Conservation (phyloP, 2,113 vertebrate genomes). For the Cyanistes caeruleus region DNA sequence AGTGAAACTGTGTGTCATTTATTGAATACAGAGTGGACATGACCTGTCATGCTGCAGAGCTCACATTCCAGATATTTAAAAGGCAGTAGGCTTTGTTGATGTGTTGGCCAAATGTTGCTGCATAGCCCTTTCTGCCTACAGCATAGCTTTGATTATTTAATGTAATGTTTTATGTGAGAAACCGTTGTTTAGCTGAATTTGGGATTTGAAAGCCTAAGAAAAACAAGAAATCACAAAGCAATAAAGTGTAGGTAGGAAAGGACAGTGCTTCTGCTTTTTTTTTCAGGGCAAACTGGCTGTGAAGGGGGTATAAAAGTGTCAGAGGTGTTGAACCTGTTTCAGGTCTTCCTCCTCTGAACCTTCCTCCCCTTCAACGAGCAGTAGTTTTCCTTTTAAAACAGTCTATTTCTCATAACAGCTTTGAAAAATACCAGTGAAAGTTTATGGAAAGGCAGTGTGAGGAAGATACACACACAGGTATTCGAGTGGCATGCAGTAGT, state of each 20-base stretch:
- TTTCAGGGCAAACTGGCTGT: neutral
- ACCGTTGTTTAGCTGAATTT: neutral
- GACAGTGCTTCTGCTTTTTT: neutral
- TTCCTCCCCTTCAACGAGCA: neutral
- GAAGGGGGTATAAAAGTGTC: neutral
- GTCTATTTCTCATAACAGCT: neutral
- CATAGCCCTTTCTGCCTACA: neutral
- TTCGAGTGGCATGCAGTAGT: neutral
- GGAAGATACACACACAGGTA: neutral
- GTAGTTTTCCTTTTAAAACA: neutral
- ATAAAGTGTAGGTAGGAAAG: neutral
- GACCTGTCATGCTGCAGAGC: neutral
- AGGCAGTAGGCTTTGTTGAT: neutral
- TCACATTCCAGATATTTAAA: neutral
- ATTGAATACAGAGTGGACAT: neutral
- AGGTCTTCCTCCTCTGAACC: neutral
- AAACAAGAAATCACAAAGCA: neutral
- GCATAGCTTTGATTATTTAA: neutral
- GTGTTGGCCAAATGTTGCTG: neutral
- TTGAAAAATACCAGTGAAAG: neutral
- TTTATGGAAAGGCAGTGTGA: neutral
- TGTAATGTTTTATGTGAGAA: neutral
- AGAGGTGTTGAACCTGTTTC: neutral
- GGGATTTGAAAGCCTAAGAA: neutral
- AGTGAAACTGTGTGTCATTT: neutral